These are phyloP conservation scores for Orchesella cincta DNA, from an alignment of 1,140 invertebrate species.

Conservation along the genomic window DNA sequence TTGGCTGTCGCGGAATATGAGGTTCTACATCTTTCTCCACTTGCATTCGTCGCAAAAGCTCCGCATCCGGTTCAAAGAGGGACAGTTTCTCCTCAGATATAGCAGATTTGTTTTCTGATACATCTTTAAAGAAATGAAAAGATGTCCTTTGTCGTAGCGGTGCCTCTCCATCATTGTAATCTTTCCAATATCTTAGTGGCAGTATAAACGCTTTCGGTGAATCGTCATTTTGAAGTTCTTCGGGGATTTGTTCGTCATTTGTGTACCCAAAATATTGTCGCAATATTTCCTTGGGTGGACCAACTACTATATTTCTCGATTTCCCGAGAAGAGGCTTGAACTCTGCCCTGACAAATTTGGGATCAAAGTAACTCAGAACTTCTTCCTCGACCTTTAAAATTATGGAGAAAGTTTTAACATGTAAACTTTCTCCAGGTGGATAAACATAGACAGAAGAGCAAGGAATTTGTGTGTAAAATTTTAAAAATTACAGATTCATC, in stretches of 20 bases:
- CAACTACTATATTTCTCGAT: conserved; percentile 6
- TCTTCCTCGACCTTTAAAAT: background rate
- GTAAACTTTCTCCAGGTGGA: no score
- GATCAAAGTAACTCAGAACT: conserved; percentile 17
- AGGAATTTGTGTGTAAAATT: no score
- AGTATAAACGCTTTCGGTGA: background rate
- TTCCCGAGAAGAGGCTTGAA: background rate
- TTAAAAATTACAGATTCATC: no score
- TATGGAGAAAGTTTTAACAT: no score
- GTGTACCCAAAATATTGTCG: background rate
- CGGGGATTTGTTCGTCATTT: background rate
- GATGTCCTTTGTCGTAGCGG: background rate
- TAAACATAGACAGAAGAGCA: no score
- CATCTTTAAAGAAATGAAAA: no score
- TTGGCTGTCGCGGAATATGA: background rate
- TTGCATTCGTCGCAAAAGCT: background rate
- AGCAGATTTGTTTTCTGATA: background rate
- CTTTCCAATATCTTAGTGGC: background rate
- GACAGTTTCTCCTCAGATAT: background rate
- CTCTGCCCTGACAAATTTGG: background rate
- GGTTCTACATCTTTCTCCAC: background rate
- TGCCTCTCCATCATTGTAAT: background rate
- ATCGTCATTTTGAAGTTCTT: background rate
- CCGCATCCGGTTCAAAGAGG: background rate
- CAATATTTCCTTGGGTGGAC: background rate